Conservation (phyloP, 2,888 invertebrate genomes). For the Malacosoma neustria region DNA sequence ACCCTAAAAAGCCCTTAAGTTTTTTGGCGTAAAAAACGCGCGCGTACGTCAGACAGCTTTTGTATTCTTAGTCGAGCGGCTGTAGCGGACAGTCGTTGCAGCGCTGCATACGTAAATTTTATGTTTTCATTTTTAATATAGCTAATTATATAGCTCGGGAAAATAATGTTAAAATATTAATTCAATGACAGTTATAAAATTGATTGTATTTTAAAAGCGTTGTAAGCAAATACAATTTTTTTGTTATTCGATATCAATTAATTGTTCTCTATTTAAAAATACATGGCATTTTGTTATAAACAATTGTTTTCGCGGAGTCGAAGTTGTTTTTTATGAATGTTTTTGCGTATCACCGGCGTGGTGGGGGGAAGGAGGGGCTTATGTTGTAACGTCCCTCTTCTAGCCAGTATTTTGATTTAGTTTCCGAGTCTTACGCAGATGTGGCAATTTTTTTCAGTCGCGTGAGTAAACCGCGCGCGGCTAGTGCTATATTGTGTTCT, state of each 20-base stretch:
- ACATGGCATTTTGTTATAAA: slow-evolving; percentile 55
- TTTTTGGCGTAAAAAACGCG: slow-evolving; percentile 62
- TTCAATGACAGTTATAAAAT: too few relatives aligned
- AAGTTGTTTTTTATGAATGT: slow-evolving; percentile 70
- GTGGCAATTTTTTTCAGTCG: slow-evolving; percentile 72
- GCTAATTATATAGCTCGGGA: slow-evolving; percentile 59
- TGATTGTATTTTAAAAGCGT: too few relatives aligned
- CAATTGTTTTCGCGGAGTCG: slow-evolving; percentile 65
- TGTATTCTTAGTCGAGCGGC: slow-evolving; percentile 63
- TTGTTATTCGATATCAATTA: too few relatives aligned
- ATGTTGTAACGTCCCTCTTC: slow-evolving; percentile 66
- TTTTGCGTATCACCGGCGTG: slow-evolving; percentile 56
- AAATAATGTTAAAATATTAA: too few relatives aligned
- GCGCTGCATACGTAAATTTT: slow-evolving; percentile 32
- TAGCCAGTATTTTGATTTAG: slow-evolving; percentile 74
- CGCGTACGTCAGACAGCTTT: slow-evolving; percentile 29
- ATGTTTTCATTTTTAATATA: too few relatives aligned
- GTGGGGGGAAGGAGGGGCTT: slow-evolving; percentile 72
- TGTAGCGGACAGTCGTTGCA: slow-evolving; percentile 58
- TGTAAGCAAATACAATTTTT: too few relatives aligned
- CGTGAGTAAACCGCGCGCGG: slow-evolving; percentile 65
- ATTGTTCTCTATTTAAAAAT: too few relatives aligned
- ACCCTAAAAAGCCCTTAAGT: slow-evolving; percentile 63
- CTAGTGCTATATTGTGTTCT: slow-evolving; percentile 40
- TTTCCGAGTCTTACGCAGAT: slow-evolving; percentile 72